A percentile compares a stretch with the other conserved stretches of the same genome.
Conservation (phyloP, 2,888 invertebrate genomes). For the Pammene aurita region DNA sequence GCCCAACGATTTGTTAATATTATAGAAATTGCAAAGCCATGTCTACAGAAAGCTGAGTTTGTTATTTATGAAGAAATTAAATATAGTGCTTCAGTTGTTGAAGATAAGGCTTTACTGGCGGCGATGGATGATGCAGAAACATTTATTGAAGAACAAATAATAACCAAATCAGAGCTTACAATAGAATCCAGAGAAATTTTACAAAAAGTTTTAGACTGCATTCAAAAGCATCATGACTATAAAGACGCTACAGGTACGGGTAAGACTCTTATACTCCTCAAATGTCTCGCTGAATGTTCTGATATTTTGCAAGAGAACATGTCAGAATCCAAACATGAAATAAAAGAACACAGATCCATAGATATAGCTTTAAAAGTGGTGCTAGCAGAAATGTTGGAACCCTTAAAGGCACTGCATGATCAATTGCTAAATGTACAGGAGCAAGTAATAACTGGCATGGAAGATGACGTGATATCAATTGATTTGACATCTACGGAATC, state of each 20-base stretch:
- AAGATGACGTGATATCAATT: slow-evolving; percentile 61
- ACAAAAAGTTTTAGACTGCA: slow-evolving; percentile 53
- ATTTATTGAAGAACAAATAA: slow-evolving; percentile 50
- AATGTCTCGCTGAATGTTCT: slow-evolving; percentile 69
- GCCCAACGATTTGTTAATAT: slow-evolving; percentile 47
- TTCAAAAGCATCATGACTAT: slow-evolving; percentile 63
- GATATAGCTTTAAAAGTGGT: slow-evolving; percentile 55
- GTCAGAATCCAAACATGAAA: slow-evolving; percentile 44
- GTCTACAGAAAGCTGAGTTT: slow-evolving; percentile 49
- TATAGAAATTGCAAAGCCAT: slow-evolving; percentile 51
- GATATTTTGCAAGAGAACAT: slow-evolving; percentile 57
- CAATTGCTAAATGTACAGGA: slow-evolving; percentile 65
- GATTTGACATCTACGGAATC: slow-evolving; percentile 67
- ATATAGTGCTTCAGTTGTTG: slow-evolving; percentile 43
- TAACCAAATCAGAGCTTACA: slow-evolving; percentile 42
- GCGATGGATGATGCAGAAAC: slow-evolving; percentile 54
- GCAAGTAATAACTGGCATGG: slow-evolving; percentile 59
- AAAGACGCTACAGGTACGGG: slow-evolving; percentile 62
- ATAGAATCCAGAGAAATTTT: slow-evolving; percentile 48
- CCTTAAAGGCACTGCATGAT: slow-evolving; percentile 63
- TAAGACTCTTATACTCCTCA: slow-evolving; percentile 64
- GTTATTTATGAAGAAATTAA: slow-evolving; percentile 56
- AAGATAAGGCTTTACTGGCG: slow-evolving; percentile 48
- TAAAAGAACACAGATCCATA: slow-evolving; percentile 52
- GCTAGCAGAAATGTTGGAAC: slow-evolving; percentile 64